Conservation (phyloP, 2,797 vertebrate genomes). For the Anguilla pacifica region DNA sequence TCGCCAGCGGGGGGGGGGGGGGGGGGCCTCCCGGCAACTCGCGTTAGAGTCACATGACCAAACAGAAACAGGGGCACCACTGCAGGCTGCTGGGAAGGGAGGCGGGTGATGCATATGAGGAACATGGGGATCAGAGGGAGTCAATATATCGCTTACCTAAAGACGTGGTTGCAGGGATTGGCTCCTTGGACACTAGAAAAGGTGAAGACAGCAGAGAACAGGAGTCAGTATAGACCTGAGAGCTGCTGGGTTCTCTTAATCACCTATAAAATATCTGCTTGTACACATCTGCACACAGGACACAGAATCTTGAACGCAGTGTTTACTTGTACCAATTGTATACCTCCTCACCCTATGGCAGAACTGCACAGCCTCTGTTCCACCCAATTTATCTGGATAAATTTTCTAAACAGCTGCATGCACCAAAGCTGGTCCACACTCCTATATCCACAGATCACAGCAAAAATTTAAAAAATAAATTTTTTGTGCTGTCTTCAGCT, state of each 20-base stretch:
- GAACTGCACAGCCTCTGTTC: no score
- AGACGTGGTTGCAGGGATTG: slow-evolving; percentile 78
- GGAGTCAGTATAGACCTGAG: slow-evolving; percentile 1
- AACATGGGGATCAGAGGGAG: neutral
- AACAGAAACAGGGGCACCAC: neutral
- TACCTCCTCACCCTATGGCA: no score
- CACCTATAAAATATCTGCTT: neutral
- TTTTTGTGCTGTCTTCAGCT: no score
- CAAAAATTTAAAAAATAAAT: no score
- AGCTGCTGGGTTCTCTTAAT: neutral
- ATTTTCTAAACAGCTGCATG: no score
- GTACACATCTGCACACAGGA: neutral
- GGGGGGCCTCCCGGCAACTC: neutral
- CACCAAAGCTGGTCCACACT: no score
- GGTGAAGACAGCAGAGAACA: slow-evolving; percentile 31
- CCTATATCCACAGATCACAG: no score
- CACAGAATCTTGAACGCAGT: neutral
- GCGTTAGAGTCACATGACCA: slow-evolving; percentile 1
- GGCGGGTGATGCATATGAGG: neutral
- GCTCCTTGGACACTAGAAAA: slow-evolving; percentile 80
- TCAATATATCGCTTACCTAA: slow-evolving; percentile 72
- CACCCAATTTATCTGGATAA: no score
- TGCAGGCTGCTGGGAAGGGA: neutral
- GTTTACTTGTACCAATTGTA: neutral
- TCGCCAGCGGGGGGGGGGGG: slow-evolving; percentile 12